Percentiles rank a stretch among this genome's conserved stretches.
These are phyloP conservation scores for Siniperca chuatsi DNA, from an alignment of 2,113 vertebrate genomes.

Conservation along the genomic window DNA sequence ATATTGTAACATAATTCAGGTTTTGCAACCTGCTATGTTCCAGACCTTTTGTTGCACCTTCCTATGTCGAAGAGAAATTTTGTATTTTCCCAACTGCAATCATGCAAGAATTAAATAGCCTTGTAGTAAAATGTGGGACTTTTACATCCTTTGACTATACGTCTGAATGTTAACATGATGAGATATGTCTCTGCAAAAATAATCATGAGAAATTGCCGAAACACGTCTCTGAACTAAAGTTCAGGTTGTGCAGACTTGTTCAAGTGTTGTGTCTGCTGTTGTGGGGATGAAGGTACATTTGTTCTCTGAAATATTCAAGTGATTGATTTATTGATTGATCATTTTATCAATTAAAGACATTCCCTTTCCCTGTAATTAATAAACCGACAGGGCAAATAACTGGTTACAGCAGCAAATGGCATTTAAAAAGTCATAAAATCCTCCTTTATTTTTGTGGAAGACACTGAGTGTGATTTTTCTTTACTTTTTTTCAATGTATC, in stretches of 20 bases:
- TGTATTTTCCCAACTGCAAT: not conserved
- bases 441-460: not conserved
- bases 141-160: not conserved
- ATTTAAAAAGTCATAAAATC: not conserved
- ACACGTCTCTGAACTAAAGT: not conserved
- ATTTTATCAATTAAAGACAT: not conserved
- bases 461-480: not conserved
- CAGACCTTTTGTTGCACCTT: conserved; percentile 3
- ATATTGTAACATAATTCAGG: not conserved
- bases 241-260: not conserved
- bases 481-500: not conserved
- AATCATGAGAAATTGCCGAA: not conserved
- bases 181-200: not conserved
- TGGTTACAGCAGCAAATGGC: not conserved
- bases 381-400: not conserved
- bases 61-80: not conserved
- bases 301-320: not conserved
- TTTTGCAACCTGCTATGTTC: not conserved
- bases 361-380: not conserved
- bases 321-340: conserved; percentile 15
- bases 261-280: not conserved
- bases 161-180: not conserved
- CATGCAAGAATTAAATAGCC: not conserved
- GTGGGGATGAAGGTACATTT: not conserved
- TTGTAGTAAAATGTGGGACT: not conserved